Evolutionary conservation across 2,888 invertebrate genomes (phyloP).

Genomic region (Lithophane leautieri): DNA sequence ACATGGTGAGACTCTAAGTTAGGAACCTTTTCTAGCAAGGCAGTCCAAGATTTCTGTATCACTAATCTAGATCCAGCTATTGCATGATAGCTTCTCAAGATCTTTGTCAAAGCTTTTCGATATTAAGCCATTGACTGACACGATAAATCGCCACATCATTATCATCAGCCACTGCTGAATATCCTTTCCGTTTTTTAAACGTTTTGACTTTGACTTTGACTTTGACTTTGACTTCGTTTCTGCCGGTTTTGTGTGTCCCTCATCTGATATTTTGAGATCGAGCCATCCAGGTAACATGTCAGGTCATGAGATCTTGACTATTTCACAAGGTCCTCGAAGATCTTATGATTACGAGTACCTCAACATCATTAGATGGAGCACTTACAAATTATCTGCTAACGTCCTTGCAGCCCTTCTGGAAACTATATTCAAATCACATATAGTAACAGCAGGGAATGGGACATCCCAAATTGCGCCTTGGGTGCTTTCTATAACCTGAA

Average conservation of each 20-base stretch:
- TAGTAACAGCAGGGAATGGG: slow-evolving; percentile 92
- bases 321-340: background rate
- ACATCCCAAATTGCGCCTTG: slow-evolving; percentile 92
- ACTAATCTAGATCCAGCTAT: background rate
- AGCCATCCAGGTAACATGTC: background rate
- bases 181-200: background rate
- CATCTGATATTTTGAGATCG: no score
- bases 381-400: slow-evolving; percentile 89
- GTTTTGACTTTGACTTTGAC: no score
- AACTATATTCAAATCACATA: slow-evolving; percentile 91
- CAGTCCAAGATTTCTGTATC: background rate
- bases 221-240: no score
- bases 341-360: background rate
- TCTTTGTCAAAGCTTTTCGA: background rate
- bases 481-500: slow-evolving; percentile 90
- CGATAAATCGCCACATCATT: background rate
- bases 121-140: background rate
- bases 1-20: background rate
- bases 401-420: slow-evolving; percentile 85
- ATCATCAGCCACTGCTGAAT: background rate
- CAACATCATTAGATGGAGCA: slow-evolving; percentile 42
- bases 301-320: background rate
- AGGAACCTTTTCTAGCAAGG: background rate
- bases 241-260: no score
- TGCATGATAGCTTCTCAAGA: background rate